Percentiles rank a stretch among this genome's conserved stretches.
Conservation (phyloP, 2,797 vertebrate genomes). For the Sorex maritimensis region DNA sequence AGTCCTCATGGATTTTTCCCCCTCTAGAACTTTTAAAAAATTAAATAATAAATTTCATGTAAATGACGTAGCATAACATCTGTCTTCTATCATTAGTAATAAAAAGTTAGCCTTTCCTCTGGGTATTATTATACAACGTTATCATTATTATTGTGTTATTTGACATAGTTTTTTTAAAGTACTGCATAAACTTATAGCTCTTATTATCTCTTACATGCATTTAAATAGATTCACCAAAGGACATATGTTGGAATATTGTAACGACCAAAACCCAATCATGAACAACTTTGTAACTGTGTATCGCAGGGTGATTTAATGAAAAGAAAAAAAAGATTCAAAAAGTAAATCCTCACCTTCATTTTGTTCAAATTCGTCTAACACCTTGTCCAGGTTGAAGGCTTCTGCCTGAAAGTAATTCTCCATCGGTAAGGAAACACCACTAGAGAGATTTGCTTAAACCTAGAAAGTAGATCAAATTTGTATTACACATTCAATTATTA, state of each 20-base stretch:
- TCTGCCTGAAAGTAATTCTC: slow-evolving; percentile 99
- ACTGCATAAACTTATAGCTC: slow-evolving; percentile 1
- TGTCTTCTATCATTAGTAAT: not conserved
- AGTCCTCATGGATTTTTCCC: no score
- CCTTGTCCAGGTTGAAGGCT: slow-evolving; percentile 99
- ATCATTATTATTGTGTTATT: not conserved
- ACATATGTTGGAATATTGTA: no score
- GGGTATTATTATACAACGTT: slow-evolving; percentile 38
- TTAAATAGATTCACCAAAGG: no score
- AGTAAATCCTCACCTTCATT: slow-evolving; percentile 95
- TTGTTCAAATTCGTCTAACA: slow-evolving; percentile 99
- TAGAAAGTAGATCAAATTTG: slow-evolving; percentile 80
- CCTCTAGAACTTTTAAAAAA: not conserved
- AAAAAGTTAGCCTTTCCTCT: slow-evolving; percentile 57
- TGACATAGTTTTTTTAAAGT: slow-evolving; percentile 53
- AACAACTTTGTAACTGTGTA: no score
- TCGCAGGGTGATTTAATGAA: no score
- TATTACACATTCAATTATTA: no score
- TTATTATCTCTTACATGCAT: not conserved
- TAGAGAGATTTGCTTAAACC: slow-evolving; percentile 89
- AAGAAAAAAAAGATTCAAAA: slow-evolving; percentile 2
- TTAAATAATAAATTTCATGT: slow-evolving; percentile 41
- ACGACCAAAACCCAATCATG: not conserved
- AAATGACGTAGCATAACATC: slow-evolving; percentile 1
- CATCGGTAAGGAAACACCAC: slow-evolving; percentile 97